These are phyloP conservation scores for Bovichtus diacanthus DNA, from an alignment of 2,797 vertebrate genomes.

Conservation along the genomic window DNA sequence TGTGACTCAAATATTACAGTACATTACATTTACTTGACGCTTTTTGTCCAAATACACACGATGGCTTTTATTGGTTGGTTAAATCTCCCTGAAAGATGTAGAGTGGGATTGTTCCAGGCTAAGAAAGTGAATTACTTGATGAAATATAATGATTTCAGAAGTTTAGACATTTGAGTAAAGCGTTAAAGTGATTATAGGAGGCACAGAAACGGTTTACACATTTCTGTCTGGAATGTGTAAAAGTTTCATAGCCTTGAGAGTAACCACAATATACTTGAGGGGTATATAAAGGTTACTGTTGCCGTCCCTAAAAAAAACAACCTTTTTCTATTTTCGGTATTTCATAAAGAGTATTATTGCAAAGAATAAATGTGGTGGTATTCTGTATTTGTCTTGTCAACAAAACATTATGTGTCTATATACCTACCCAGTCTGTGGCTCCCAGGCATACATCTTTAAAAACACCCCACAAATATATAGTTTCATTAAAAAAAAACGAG, in stretches of 20 bases:
- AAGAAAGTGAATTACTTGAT: not conserved
- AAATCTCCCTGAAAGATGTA: not conserved
- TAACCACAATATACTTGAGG: not conserved
- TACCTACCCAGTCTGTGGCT: not conserved
- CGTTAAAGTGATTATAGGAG: not conserved
- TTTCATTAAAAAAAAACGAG: not conserved
- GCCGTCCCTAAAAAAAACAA: not conserved
- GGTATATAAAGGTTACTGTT: constrained; percentile 1
- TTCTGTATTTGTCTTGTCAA: not conserved
- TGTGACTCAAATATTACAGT: not conserved
- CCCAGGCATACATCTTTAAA: not conserved
- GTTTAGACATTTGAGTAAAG: not conserved
- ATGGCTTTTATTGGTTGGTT: not conserved
- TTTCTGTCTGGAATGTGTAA: not conserved
- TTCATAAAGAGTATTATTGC: not conserved
- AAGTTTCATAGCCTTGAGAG: constrained; percentile 1
- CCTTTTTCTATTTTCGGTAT: constrained; percentile 2
- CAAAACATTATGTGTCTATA: not conserved
- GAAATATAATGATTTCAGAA: constrained; percentile 6
- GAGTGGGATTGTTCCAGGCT: not conserved
- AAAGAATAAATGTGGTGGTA: not conserved
- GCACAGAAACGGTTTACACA: not conserved
- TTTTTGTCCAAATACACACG: not conserved
- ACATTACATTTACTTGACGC: no score
- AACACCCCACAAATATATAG: not conserved